Percentiles rank a stretch among this genome's conserved stretches.
phyloP scores from a whole-genome alignment of 2,113 vertebrate genomes.

The Chauna torquata region DNA sequence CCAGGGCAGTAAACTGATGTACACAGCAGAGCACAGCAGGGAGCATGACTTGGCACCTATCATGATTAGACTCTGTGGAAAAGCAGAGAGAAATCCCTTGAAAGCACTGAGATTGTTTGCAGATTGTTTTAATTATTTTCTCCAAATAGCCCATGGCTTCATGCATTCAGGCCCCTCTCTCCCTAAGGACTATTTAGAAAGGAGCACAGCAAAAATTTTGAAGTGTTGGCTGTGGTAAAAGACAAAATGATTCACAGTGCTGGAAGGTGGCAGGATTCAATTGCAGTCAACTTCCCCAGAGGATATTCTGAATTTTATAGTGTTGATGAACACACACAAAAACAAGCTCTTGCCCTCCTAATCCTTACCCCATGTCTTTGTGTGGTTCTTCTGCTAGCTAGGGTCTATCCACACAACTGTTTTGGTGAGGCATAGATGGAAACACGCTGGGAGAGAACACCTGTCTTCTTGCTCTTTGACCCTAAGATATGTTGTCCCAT shows the following conservation, averaged over 20 bases:
- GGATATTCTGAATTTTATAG: neutral
- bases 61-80: neutral
- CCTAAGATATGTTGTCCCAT: neutral
- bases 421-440: neutral
- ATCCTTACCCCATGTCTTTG: neutral
- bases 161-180: neutral
- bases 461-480: neutral
- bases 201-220: neutral
- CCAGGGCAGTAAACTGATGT: neutral
- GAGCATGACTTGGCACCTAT: neutral
- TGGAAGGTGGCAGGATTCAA: neutral
- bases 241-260: neutral
- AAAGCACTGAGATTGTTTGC: neutral
- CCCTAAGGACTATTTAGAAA: neutral
- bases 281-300: neutral
- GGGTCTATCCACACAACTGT: neutral
- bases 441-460: fast-evolving
- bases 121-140: neutral
- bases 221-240: neutral
- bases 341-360: neutral
- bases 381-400: neutral
- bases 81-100: neutral
- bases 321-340: neutral
- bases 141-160: neutral
- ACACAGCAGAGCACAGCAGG: neutral